A percentile compares a stretch with the other conserved stretches of the same genome.
Evolutionary conservation across 2,797 vertebrate genomes (phyloP).

Genomic region (Chromis chromis): DNA sequence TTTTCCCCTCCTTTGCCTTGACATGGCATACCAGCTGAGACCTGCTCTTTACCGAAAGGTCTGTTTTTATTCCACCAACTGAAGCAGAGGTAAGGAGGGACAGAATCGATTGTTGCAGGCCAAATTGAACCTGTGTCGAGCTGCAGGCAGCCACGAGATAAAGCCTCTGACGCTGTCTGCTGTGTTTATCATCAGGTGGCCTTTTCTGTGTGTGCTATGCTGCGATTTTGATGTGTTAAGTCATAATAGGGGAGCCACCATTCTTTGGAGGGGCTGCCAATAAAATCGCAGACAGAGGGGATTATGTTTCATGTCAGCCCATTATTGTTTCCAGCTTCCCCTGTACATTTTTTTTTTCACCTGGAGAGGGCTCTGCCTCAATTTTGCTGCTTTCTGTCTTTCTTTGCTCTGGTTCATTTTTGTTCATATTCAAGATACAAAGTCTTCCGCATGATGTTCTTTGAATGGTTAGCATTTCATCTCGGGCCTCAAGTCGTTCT

Average conservation of each 20-base stretch:
- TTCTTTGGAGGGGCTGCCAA: conserved; percentile 85
- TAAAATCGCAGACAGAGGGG: conserved; percentile 83
- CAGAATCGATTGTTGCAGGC: conserved; percentile 86
- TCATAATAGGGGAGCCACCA: conserved; percentile 85
- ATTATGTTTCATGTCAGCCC: conserved; percentile 83
- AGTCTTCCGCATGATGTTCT: conserved; percentile 16
- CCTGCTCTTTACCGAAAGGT: conserved; percentile 80
- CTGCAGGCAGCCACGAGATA: conserved; percentile 82
- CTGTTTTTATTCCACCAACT: conserved; percentile 80
- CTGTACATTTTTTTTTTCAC: conserved; percentile 58
- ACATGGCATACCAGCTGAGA: conserved; percentile 77
- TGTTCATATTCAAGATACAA: conserved; percentile 36
- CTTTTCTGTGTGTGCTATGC: conserved; percentile 86
- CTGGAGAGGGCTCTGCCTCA: conserved; percentile 47
- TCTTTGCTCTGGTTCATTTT: conserved; percentile 27
- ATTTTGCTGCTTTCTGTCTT: conserved; percentile 39
- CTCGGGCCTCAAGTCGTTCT: neutral
- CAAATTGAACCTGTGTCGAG: conserved; percentile 86
- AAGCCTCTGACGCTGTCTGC: conserved; percentile 81
- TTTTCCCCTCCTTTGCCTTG: conserved; percentile 53
- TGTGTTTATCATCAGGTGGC: conserved; percentile 88
- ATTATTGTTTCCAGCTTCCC: conserved; percentile 78
- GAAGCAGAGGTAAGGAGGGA: conserved; percentile 79
- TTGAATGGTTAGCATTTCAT: conserved; percentile 22
- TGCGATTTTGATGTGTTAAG: conserved; percentile 88